Base-by-base conservation (phyloP, 2,797 vertebrate species). In the Pelobates cultripes region DNA sequence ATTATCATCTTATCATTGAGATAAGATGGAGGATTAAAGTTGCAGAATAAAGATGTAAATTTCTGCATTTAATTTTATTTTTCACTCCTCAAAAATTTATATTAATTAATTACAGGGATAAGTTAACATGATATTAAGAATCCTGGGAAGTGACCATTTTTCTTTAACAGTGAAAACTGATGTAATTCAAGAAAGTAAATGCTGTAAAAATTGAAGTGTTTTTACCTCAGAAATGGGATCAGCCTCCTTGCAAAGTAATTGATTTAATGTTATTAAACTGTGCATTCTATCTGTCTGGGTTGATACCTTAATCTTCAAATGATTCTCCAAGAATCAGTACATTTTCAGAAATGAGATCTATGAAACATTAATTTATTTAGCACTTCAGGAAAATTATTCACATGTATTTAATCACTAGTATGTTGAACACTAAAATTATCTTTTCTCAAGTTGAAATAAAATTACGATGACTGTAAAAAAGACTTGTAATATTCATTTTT, bases 181-280 rank as follows among this genome's bases (percentile, higher is more conserved):
- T 51, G 47, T 10, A 51, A 51, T 51, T 51, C 28, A 28, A 28
- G 28, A 28, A 28, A 73, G 42, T 17, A 43, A 68, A 73, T 55
- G 68, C 15, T 55, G 66, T 44, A 15, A 75, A 80, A 80, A 74
- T 12, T 69, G 67, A 7, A 43, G 12, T 28, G 61, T 4, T 64
- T 7, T 66, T 51, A 51, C 1, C 28, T 28, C 28, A 15, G 7
- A 43, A 66, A 44, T 74, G 43, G 28, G 45, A 42, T 43, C 66
- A 53, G 43, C 43, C 7, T 55, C 41, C 10, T 42, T 55, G 55
- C 1, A 47, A 28, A 13, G 45, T 45, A 64, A 64, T 64, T 3
- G 57, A 13, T 12, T 15, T 13, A 12, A 60, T 60, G 57, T 60
- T 28, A 28, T 28, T 60, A 12, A 60, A 60, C 10, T 13, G 14